A percentile compares a stretch with the other conserved stretches of the same genome.
phyloP scores from a whole-genome alignment of 2,113 vertebrate genomes.

The Pomatorhinus ruficollis region DNA sequence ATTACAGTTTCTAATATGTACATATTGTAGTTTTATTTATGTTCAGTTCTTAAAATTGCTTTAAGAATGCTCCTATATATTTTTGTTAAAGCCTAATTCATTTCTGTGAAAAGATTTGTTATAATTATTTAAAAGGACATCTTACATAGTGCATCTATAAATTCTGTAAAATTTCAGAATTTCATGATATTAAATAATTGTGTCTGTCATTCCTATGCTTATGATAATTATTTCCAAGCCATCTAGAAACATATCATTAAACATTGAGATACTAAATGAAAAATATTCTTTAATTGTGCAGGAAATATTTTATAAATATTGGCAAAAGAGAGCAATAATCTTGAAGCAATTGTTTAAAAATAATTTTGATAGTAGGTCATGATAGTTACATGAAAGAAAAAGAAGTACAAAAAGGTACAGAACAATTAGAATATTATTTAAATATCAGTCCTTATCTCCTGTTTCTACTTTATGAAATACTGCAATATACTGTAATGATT shows the following conservation, averaged over 20 bases:
- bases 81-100: slow-evolving; percentile 36
- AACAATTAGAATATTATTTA: not conserved
- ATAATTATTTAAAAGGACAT: slow-evolving; percentile 39
- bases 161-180: slow-evolving; percentile 29
- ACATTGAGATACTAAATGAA: slow-evolving; percentile 58
- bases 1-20: slow-evolving; percentile 42
- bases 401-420: not conserved
- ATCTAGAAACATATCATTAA: slow-evolving; percentile 57
- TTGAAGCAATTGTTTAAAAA: slow-evolving; percentile 43
- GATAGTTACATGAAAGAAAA: not conserved
- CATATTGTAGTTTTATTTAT: slow-evolving; percentile 27
- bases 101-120: slow-evolving; percentile 56
- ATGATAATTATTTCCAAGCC: slow-evolving; percentile 55
- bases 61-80: slow-evolving; percentile 46
- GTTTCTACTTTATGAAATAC: not conserved
- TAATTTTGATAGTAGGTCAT: slow-evolving; percentile 9
- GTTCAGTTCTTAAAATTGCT: slow-evolving; percentile 44
- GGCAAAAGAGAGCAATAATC: slow-evolving; percentile 42
- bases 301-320: slow-evolving; percentile 44
- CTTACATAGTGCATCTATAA: slow-evolving; percentile 15
- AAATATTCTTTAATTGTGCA: slow-evolving; percentile 46
- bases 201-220: slow-evolving; percentile 42
- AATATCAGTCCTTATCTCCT: not conserved
- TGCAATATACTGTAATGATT: not conserved
- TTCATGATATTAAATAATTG: slow-evolving; percentile 19